Base-by-base conservation (phyloP, 2,888 invertebrate genomes). In the Zygaena filipendulae region DNA sequence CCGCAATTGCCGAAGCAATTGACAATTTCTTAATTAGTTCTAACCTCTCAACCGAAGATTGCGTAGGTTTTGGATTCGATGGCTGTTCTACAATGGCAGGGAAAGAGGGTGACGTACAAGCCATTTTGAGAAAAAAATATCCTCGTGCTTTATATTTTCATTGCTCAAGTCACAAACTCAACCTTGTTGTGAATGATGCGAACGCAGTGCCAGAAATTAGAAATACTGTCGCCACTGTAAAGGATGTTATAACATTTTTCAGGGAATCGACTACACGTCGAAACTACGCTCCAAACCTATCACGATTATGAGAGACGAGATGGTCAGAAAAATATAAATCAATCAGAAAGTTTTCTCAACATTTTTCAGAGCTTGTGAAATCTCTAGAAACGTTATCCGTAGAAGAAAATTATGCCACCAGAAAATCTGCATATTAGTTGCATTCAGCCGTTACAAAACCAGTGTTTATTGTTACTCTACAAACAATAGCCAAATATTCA, bases 241-340 rank as follows among this genome's bases (percentile, higher is more conserved):
- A 38, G 35, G 33, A 36, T n/a, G n/a, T n/a, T n/a, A n/a, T n/a
- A n/a, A n/a, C n/a, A n/a, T n/a, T n/a, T n/a, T n/a, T n/a, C n/a
- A 27, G 37, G 34, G 34, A 37, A 42, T 43, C 47, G 30, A 33
- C 42, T 45, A 39, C 45, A 29, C 38, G 45, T 32, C 43, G 39
- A 26, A 44, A 44, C 25, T 45, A 39, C 29, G 33, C 42, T 37
- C 41, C 39, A 34, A 46, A 50, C 39, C 43, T 52, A 38, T 18
- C 29, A 29, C 31, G 21, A 24, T 29, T 31, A 18, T 35, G 31
- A 28, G 35, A 34, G 26, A 35, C 35, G 29, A 31, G 38, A 33
- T 38, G 33, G 35, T 33, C 29, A 28, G 33, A 38, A 27, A 38
- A 35, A 38, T 31, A 38, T 23, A 38, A 38, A 35, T 35, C 29